Evolutionary conservation across 2,113 vertebrate species (phyloP).

Genomic region (Emydocephalus ijimae): DNA sequence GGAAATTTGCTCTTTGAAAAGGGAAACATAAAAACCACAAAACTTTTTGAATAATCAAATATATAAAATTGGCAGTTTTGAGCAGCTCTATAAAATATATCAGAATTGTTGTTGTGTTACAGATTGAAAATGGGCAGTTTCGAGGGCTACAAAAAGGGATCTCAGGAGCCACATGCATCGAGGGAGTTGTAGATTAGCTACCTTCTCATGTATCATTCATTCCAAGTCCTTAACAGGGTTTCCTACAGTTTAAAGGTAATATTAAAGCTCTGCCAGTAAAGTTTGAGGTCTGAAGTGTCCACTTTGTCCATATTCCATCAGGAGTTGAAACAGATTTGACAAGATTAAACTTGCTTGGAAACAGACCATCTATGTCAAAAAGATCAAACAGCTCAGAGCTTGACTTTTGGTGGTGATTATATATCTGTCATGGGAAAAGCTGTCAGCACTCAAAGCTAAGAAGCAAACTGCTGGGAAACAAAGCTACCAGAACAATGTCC

Average conservation of each 20-base stretch:
- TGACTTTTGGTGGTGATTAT: background rate
- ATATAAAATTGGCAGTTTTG: background rate
- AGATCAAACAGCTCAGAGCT: background rate
- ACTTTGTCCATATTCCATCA: background rate
- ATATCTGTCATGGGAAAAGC: background rate
- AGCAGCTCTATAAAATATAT: background rate
- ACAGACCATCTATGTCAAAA: background rate
- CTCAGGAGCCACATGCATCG: background rate
- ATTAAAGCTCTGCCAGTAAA: background rate
- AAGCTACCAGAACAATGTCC: background rate
- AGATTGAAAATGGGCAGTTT: background rate
- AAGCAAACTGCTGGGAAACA: accelerated
- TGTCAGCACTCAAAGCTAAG: background rate
- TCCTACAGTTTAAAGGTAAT: background rate
- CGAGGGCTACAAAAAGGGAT: background rate
- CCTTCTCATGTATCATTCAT: background rate
- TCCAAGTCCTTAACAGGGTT: background rate
- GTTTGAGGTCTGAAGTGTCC: background rate
- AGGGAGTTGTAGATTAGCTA: background rate
- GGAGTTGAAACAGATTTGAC: background rate
- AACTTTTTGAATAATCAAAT: background rate
- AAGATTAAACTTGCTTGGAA: background rate
- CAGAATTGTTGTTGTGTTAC: background rate
- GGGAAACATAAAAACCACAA: background rate
- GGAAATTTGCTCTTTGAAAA: background rate